Base-by-base conservation (phyloP, 1,140 invertebrate species). In the Drosophila takahashii region DNA sequence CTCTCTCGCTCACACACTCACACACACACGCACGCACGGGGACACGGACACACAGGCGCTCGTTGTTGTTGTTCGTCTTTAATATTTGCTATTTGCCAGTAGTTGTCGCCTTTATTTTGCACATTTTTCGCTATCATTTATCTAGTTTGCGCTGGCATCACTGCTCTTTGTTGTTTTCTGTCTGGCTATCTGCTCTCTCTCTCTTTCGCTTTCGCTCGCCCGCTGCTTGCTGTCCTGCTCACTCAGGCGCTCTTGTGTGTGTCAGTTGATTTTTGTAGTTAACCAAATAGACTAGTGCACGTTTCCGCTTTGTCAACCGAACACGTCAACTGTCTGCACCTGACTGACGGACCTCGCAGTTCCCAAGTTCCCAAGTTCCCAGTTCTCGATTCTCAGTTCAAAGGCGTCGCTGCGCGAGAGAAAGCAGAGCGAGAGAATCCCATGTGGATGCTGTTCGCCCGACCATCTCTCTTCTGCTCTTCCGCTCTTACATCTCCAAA, bases 301-400 rank as follows among this genome's bases (percentile, higher is more conserved):
- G 32, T 58, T 77, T 75, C 89, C 90, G 90, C 77, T 51, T 60
- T 70, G 86, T 89, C 79, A 91, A 91, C 90, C 90, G 86, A 81
- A 81, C 90, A 89, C 90, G 90, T 90, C 90, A 91, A 91, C 90
- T 91, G 90, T 90, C 90, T 91, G 86, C 90, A 91, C 86, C 90
- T 91, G 86, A 91, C 90, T 90, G 79, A 90, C 66, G 67, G 51
- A 36, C 62, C 42, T 65, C 54, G 67, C 61, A 58, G 60, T 58
- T 65, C 77, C 8, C 53, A 57, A 61, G 29, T 54, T 45, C 22
- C 18, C 29, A 29, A 64, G 36, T 29, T 42, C 50, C 52, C 61
- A 32, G 50, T 39, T 58, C 58, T 36, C 41, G 42, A 56, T 29
- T 64, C 61, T 57, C 54, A 15, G 47, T 42, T 15, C 51, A 59